Percentiles rank a stretch among this genome's conserved stretches.
phyloP scores from a whole-genome alignment of 2,888 invertebrate genomes.

The Temnothorax unifasciatus region DNA sequence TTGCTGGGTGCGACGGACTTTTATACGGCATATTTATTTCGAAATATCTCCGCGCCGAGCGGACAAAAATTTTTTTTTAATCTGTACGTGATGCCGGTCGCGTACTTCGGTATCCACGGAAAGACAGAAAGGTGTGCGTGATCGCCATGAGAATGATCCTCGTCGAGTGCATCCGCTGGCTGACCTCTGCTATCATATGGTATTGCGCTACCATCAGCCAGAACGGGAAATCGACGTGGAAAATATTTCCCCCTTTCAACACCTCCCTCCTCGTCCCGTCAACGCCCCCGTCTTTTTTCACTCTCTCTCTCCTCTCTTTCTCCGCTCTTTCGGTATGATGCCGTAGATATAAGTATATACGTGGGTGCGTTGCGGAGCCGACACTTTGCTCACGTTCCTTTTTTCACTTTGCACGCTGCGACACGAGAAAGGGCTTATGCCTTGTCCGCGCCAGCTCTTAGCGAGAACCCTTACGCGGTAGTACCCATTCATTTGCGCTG shows the following conservation, averaged over 20 bases:
- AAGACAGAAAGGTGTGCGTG: slow-evolving; percentile 55
- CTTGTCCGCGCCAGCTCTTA: slow-evolving; percentile 72
- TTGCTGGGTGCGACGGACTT: slow-evolving; percentile 29
- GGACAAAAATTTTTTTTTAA: slow-evolving; percentile 40
- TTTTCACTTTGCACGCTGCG: slow-evolving; percentile 69
- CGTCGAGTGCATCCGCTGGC: slow-evolving; percentile 42
- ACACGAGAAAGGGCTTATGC: slow-evolving; percentile 75
- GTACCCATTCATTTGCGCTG: slow-evolving; percentile 68
- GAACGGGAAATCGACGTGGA: slow-evolving; percentile 68
- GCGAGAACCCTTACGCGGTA: slow-evolving; percentile 58
- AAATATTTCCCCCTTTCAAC: slow-evolving; percentile 70
- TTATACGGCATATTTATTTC: slow-evolving; percentile 39
- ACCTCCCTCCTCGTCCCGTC: slow-evolving; percentile 36
- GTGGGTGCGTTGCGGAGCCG: slow-evolving; percentile 41
- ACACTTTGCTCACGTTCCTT: slow-evolving; percentile 63
- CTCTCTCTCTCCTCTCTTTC: background rate
- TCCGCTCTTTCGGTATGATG: background rate
- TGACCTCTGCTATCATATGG: slow-evolving; percentile 55
- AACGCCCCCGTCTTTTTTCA: slow-evolving; percentile 29
- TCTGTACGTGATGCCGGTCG: slow-evolving; percentile 54
- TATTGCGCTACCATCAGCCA: slow-evolving; percentile 50
- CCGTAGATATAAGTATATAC: slow-evolving; percentile 47
- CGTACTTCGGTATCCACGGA: slow-evolving; percentile 41
- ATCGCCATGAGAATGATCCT: slow-evolving; percentile 56
- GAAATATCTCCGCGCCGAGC: slow-evolving; percentile 37